Conservation (phyloP, 2,888 invertebrate species). For the Tachina lurida region DNA sequence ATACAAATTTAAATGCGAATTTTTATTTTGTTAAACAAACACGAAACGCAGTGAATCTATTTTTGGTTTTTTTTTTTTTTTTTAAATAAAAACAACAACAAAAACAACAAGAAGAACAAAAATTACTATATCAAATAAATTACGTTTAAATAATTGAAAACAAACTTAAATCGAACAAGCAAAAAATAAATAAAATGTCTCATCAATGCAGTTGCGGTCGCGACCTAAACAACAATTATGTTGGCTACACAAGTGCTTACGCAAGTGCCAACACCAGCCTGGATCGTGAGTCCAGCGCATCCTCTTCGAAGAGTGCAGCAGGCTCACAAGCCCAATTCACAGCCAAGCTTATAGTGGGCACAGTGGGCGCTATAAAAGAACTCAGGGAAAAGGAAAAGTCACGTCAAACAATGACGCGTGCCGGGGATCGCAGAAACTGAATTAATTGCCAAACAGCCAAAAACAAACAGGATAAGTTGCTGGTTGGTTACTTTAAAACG, state of each 20-base stretch:
- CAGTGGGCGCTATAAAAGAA: conserved; percentile 89
- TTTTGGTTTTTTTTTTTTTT: no score
- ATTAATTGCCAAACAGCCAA: background rate
- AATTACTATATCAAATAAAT: conserved; percentile 7
- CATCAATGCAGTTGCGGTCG: conserved; percentile 83
- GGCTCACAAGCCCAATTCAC: conserved; percentile 84
- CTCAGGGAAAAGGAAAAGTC: conserved; percentile 88
- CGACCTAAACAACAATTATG: conserved; percentile 83
- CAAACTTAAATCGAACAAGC: conserved; percentile 64
- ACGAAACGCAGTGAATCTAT: conserved; percentile 8
- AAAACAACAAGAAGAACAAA: background rate
- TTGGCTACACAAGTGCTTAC: conserved; percentile 82
- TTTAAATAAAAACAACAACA: no score
- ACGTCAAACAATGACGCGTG: conserved; percentile 84
- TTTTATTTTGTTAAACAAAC: background rate
- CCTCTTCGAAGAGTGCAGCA: conserved; percentile 72
- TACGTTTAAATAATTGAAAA: conserved; percentile 18
- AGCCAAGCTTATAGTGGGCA: conserved; percentile 89
- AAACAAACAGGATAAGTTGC: conserved; percentile 20
- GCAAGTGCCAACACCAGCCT: conserved; percentile 80
- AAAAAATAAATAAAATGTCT: conserved; percentile 78
- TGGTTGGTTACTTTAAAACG: conserved; percentile 6
- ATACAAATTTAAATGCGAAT: conserved; percentile 9
- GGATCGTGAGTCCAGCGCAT: conserved; percentile 79
- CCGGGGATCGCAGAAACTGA: conserved; percentile 81